Percentiles rank a stretch among this genome's conserved stretches.
Conservation (phyloP, 23 tunicate genomes). For the Clavelina lepadiformis region DNA sequence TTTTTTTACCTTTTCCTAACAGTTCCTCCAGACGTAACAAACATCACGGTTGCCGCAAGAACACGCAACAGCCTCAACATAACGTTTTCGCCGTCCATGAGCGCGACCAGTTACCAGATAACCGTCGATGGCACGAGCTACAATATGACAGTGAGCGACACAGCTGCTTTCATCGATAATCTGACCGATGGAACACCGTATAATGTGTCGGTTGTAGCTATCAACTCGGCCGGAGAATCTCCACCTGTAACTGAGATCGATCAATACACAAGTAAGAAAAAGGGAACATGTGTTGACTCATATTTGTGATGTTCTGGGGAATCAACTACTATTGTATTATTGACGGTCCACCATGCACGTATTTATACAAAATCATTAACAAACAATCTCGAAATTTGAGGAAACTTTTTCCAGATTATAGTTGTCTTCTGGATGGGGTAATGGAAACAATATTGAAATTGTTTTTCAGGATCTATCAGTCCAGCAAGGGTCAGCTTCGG, state of each 20-base stretch:
- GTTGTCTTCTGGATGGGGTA: too few species aligned
- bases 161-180: background rate
- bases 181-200: slow-evolving; percentile 9
- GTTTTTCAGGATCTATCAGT: slow-evolving; percentile 4
- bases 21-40: slow-evolving; percentile 6
- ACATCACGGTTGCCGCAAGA: background rate
- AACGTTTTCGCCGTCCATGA: background rate
- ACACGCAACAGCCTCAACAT: background rate
- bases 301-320: too few species aligned
- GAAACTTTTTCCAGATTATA: too few species aligned
- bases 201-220: slow-evolving; percentile 1
- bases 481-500: background rate
- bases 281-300: too few species aligned
- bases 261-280: slow-evolving; percentile 15
- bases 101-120: slow-evolving; percentile 1
- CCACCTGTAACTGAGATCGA: background rate
- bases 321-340: too few species aligned
- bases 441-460: too few species aligned
- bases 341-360: too few species aligned
- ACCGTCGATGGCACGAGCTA: too few species aligned
- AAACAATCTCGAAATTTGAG: too few species aligned
- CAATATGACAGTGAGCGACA: background rate
- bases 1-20: background rate
- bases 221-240: background rate
- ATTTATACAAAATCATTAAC: too few species aligned